These are phyloP conservation scores for Hyles euphorbiae DNA, from an alignment of 1,140 invertebrate species.

Conservation along the genomic window DNA sequence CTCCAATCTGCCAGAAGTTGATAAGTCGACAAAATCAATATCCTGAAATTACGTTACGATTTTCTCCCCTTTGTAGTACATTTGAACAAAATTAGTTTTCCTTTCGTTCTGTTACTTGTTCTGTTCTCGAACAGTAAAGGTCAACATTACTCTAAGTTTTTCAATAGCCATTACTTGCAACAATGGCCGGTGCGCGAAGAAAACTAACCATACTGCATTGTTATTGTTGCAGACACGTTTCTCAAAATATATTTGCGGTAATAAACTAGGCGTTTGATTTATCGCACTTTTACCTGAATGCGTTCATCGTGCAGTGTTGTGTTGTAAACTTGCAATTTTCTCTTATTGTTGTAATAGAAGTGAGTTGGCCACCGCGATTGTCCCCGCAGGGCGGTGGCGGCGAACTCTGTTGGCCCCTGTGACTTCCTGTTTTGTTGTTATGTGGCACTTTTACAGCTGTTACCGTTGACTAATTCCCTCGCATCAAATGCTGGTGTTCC, in stretches of 20 bases:
- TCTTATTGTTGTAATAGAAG: too few relatives aligned
- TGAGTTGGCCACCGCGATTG: too few relatives aligned
- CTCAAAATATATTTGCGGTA: background rate
- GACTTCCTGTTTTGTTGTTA: background rate
- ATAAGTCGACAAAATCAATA: too few relatives aligned
- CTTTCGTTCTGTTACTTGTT: too few relatives aligned
- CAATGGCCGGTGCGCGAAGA: constrained; percentile 1
- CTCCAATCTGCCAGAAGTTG: too few relatives aligned
- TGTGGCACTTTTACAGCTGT: constrained; percentile 19
- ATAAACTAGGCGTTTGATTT: constrained; percentile 3
- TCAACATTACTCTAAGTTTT: constrained; percentile 5
- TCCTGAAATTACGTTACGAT: too few relatives aligned
- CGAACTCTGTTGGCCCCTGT: constrained; percentile 1
- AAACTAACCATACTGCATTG: constrained; percentile 1
- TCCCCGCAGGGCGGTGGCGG: background rate
- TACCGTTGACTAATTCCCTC: constrained; percentile 19
- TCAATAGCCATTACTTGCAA: constrained; percentile 10
- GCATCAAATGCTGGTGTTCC: constrained; percentile 21
- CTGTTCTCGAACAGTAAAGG: background rate
- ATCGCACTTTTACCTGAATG: constrained; percentile 4
- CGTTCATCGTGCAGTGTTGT: background rate
- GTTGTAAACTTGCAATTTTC: background rate
- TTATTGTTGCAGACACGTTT: background rate
- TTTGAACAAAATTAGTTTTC: too few relatives aligned
- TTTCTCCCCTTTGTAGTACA: too few relatives aligned